phyloP scores from a whole-genome alignment of 2,888 invertebrate genomes.

The Cyclophora punctaria region DNA sequence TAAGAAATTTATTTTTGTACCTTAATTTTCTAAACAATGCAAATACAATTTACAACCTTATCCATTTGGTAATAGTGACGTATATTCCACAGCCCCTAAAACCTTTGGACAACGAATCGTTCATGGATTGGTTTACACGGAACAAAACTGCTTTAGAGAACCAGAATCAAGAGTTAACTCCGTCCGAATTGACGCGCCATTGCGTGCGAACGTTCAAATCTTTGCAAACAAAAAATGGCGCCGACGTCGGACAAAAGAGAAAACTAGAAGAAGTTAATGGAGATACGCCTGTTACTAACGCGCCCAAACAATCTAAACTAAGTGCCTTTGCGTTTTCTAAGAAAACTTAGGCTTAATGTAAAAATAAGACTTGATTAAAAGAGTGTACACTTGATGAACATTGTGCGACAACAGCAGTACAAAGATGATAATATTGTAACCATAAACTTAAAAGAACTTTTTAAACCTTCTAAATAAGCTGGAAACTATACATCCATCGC shows the following conservation, averaged over 20 bases:
- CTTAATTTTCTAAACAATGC: no score
- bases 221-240: slow-evolving; percentile 33
- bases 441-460: no score
- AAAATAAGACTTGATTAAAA: no score
- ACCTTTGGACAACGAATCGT: slow-evolving; percentile 63
- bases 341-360: slow-evolving; percentile 26
- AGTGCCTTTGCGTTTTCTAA: slow-evolving; percentile 67
- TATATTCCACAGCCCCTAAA: slow-evolving; percentile 40
- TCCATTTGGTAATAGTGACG: neutral
- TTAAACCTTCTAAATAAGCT: no score
- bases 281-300: slow-evolving; percentile 34
- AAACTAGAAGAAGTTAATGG: slow-evolving; percentile 47
- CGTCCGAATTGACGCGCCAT: slow-evolving; percentile 72
- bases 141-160: slow-evolving; percentile 72
- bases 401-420: no score
- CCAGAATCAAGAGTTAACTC: slow-evolving; percentile 70
- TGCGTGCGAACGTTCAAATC: slow-evolving; percentile 71
- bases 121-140: slow-evolving; percentile 76
- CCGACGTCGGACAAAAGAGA: slow-evolving; percentile 44
- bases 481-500: no score
- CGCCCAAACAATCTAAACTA: slow-evolving; percentile 65
- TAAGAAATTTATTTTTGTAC: no score
- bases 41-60: neutral
- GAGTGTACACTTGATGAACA: no score
- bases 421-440: no score